Evolutionary conservation across 2,888 invertebrate species (phyloP).

Genomic region (Lasius platythorax): DNA sequence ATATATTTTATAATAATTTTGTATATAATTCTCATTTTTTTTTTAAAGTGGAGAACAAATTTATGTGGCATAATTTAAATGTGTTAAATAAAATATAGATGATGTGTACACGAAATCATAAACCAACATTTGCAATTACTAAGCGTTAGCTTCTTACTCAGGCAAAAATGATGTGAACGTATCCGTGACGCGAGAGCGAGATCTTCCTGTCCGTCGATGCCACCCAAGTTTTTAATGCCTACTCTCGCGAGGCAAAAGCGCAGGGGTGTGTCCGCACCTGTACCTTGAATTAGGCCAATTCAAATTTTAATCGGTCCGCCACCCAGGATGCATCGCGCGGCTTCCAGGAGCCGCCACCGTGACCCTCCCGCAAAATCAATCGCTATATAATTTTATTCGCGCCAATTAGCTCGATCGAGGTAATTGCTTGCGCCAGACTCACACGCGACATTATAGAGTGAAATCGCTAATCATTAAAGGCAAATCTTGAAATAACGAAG

Average conservation of each 20-base stretch:
- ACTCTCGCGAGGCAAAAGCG: conserved; percentile 48
- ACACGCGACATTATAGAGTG: neutral
- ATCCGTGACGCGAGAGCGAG: conserved; percentile 36
- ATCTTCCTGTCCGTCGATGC: conserved; percentile 45
- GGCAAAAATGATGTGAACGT: conserved; percentile 17
- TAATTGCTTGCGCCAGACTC: conserved; percentile 33
- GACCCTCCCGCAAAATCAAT: conserved; percentile 47
- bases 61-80: neutral
- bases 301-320: conserved; percentile 72
- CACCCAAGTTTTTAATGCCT: conserved; percentile 55
- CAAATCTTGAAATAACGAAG: conserved; percentile 22
- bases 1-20: neutral
- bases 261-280: conserved; percentile 57
- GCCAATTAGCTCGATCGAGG: conserved; percentile 42
- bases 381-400: conserved; percentile 45
- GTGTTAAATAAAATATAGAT: conserved; percentile 1
- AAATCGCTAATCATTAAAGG: neutral
- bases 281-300: conserved; percentile 72
- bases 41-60: neutral
- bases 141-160: conserved; percentile 22
- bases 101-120: neutral
- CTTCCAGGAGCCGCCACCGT: conserved; percentile 48
- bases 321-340: conserved; percentile 65
- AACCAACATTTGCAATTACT: conserved; percentile 29
- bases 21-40: neutral